Evolutionary conservation across 2,888 invertebrate species (phyloP).

Genomic region (Leistus spinibarbis): DNA sequence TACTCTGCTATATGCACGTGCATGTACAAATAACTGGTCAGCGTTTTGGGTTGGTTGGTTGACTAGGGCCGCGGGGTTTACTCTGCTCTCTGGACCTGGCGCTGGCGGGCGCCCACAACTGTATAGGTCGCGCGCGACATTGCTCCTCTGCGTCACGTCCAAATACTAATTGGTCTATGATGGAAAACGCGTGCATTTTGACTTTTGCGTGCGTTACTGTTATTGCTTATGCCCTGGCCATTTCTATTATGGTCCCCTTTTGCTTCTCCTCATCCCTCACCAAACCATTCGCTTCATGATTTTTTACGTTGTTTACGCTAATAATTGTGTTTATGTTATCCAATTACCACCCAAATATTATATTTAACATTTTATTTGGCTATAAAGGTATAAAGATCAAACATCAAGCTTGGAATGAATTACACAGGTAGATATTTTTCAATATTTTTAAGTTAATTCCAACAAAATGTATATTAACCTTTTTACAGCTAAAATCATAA

Average conservation of each 20-base stretch:
- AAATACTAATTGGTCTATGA: conserved; percentile 56
- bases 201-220: conserved; percentile 52
- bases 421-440: no score
- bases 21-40: conserved; percentile 39
- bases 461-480: no score
- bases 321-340: no score
- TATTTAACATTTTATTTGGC: no score
- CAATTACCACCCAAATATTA: no score
- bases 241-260: not conserved
- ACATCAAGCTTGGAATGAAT: no score
- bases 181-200: conserved; percentile 55
- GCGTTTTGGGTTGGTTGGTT: conserved; percentile 13
- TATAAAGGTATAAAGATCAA: no score
- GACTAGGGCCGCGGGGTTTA: no score
- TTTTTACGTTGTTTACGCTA: not conserved
- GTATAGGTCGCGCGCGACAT: not conserved
- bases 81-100: not conserved
- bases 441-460: no score
- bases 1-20: conserved; percentile 34
- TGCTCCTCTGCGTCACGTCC: conserved; percentile 10
- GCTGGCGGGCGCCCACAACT: not conserved
- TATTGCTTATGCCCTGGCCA: conserved; percentile 47
- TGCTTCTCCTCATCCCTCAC: not conserved
- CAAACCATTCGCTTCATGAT: not conserved
- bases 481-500: no score